Base-by-base conservation (phyloP, 2,888 invertebrate genomes). In the Rhagium mordax region DNA sequence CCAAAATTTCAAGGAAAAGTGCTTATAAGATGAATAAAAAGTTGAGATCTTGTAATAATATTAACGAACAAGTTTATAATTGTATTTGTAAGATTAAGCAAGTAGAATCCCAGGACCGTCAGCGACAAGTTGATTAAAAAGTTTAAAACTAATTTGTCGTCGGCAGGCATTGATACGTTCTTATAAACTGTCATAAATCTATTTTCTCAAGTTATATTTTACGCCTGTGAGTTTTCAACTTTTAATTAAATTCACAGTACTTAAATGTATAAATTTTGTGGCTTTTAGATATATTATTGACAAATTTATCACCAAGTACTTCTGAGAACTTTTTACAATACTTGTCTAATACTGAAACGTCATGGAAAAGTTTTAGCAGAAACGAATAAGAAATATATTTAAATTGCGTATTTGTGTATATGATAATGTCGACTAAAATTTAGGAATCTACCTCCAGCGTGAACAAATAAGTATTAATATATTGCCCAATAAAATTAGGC, bases 111-210 rank as follows among this genome's bases (percentile, higher is more conserved):
- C 77, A 77, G 81, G 80, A 81, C 81, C 84, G 83, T 80, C 81
- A 80, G 82, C 83, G 85, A 83, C 85, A 85, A 86, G 85, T 86
- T 85, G 84, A 85, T 86, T 86, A 85, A 85, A 86, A 86, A 84
- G 84, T 86, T 85, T 83, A 82, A 84, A 85, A 86, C 84, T 86
- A 86, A 86, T 86, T 86, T 86, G 86, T 85, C 86, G 83, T 79
- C 81, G 81, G 82, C 78, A 81, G 82, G 81, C 84, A 86, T 85
- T 85, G 85, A 86, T 85, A 85, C 84, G 83, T 84, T 79, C 84
- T 85, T 85, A 84, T 84, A 83, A 82, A 82, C 82, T 82, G 84
- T 83, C 84, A 86, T 85, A 86, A 86, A 86, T 86, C 85, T 85
- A 84, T 83, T 85, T 84, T 81, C 81, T 75, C 76, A 72, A 82